Evolutionary conservation across 2,888 invertebrate species (phyloP).

Genomic region (Acanthosepion pharaonis): DNA sequence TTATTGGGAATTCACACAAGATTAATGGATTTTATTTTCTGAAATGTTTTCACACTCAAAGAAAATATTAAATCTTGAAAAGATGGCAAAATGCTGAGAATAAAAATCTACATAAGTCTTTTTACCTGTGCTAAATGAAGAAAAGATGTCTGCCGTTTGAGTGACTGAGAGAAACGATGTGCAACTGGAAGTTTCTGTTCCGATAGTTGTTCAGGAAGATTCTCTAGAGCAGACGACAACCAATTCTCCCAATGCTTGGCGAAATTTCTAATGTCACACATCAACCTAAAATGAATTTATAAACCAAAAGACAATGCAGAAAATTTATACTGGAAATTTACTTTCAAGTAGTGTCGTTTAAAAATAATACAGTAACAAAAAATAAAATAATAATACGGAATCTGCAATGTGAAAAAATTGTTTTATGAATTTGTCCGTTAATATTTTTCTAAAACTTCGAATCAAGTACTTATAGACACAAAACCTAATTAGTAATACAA

Average conservation of each 20-base stretch:
- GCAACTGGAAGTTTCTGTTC: conserved; percentile 71
- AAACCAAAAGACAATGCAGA: neutral
- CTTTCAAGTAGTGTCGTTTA: too few relatives aligned
- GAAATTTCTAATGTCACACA: conserved; percentile 73
- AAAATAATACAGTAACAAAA: too few relatives aligned
- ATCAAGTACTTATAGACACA: too few relatives aligned
- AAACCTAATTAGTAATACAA: too few relatives aligned
- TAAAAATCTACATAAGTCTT: neutral
- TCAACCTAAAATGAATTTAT: conserved; percentile 56
- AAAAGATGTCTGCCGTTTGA: conserved; percentile 74
- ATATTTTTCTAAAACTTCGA: too few relatives aligned
- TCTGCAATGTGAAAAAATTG: too few relatives aligned
- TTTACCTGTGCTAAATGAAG: conserved; percentile 74
- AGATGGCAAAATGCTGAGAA: neutral
- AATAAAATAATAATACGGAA: too few relatives aligned
- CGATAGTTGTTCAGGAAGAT: conserved; percentile 70
- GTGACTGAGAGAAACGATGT: conserved; percentile 69
- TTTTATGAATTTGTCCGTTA: too few relatives aligned
- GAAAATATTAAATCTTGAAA: neutral
- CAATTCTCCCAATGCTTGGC: conserved; percentile 74
- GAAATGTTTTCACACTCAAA: too few relatives aligned
- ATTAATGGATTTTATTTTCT: too few relatives aligned
- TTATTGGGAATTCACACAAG: too few relatives aligned
- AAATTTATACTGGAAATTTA: too few relatives aligned
- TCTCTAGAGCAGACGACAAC: conserved; percentile 72